Conservation (phyloP, 2,113 vertebrate species). For the Menura novaehollandiae region DNA sequence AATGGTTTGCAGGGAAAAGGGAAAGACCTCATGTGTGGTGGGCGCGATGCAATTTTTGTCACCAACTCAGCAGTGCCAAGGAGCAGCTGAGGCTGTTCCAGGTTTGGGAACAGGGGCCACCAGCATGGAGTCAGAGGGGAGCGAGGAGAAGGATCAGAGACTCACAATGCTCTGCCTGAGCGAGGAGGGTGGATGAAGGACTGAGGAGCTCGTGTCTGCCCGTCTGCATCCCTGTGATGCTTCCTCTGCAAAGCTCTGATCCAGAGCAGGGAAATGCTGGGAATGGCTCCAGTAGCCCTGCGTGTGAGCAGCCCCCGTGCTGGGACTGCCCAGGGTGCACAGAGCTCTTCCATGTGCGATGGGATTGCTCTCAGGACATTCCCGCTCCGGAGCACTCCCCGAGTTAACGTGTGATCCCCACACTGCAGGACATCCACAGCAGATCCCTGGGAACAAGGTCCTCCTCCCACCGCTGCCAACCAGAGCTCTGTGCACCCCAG, state of each 20-base stretch:
- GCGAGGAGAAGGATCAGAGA: not conserved
- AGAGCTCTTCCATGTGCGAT: not conserved
- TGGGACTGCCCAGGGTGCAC: not conserved
- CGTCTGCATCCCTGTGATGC: not conserved
- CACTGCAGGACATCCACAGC: fast-evolving
- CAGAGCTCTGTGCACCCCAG: not conserved
- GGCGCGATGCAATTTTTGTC: not conserved
- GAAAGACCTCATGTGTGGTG: not conserved
- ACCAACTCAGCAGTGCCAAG: not conserved
- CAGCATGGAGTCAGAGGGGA: not conserved
- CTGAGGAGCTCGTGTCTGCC: not conserved
- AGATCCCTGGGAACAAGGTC: fast-evolving
- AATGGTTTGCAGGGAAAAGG: not conserved
- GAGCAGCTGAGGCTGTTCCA: not conserved
- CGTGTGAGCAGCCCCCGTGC: fast-evolving
- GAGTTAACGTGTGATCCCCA: fast-evolving
- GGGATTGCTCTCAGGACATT: fast-evolving
- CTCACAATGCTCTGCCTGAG: not conserved
- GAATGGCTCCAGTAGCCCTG: fast-evolving
- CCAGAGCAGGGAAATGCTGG: not conserved
- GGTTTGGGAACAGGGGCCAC: not conserved
- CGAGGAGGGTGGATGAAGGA: fast-evolving
- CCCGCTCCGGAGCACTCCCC: fast-evolving
- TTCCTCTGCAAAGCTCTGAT: not conserved
- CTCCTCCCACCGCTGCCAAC: fast-evolving